Conservation (phyloP, 2,113 vertebrate genomes). For the Strix aluco region DNA sequence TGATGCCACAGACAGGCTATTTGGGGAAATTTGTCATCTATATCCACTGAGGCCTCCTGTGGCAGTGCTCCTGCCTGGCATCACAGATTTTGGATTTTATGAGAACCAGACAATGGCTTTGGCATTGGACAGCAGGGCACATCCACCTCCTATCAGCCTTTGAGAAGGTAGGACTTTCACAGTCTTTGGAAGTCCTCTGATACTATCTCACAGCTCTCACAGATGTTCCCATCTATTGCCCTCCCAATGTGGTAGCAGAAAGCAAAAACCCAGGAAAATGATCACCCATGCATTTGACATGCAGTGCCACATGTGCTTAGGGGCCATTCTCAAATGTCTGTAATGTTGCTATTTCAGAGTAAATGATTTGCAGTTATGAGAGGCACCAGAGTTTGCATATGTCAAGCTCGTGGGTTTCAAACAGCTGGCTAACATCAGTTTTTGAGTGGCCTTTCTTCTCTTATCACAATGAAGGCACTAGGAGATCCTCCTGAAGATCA, state of each 20-base stretch:
- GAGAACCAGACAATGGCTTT: not conserved
- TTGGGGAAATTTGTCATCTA: not conserved
- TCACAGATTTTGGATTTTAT: not conserved
- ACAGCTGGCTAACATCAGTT: not conserved
- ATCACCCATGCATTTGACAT: not conserved
- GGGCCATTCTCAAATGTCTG: not conserved
- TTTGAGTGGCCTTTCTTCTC: not conserved
- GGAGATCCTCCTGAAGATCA: not conserved
- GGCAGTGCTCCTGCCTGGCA: not conserved
- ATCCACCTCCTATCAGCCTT: not conserved
- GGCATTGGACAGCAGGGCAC: not conserved
- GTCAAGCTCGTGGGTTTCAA: not conserved
- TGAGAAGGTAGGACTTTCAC: not conserved
- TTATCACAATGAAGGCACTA: not conserved
- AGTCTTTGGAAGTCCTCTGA: not conserved
- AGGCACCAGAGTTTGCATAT: not conserved
- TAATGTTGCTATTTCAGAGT: not conserved
- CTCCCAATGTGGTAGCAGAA: rapidly evolving
- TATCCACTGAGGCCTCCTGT: not conserved
- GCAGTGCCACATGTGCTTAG: not conserved
- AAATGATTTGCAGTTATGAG: not conserved
- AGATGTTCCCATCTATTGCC: not conserved
- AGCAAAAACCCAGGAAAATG: not conserved
- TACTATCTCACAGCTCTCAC: not conserved
- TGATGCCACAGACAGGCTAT: not conserved